These are phyloP conservation scores for Stenurella melanura DNA, from an alignment of 2,888 invertebrate species.

Conservation along the genomic window DNA sequence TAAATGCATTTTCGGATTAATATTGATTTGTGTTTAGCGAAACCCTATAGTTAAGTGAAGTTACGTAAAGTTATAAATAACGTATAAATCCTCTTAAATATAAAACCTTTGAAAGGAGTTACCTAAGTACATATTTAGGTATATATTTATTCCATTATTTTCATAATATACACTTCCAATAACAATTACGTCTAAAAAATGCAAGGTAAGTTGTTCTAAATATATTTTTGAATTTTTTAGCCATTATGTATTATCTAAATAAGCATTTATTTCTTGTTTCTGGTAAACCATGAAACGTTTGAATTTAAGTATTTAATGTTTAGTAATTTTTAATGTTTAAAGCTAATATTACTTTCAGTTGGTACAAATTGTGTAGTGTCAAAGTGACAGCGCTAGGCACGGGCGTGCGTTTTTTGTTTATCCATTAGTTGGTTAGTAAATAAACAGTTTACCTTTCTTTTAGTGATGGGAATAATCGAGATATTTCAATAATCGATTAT, in stretches of 20 bases:
- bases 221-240: no score
- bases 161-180: no score
- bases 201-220: no score
- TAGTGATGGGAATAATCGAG: no score
- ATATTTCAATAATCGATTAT: no score
- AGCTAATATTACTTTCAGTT: not conserved
- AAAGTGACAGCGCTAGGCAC: conserved; percentile 7
- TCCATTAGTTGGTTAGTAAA: conserved; percentile 45
- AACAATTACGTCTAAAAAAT: no score
- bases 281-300: not conserved
- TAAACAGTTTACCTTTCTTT: conserved; percentile 11
- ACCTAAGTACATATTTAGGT: no score
- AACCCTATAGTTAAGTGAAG: not conserved
- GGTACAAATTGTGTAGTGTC: not conserved
- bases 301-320: not conserved
- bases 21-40: not conserved
- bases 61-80: not conserved
- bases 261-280: no score
- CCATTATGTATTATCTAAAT: no score
- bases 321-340: not conserved
- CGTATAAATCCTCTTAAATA: no score
- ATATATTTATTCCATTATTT: no score
- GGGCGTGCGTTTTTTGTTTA: conserved; percentile 46
- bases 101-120: no score
- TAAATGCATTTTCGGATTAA: not conserved